Base-by-base conservation (phyloP, 2,797 vertebrate genomes). In the Strix occidentalis region DNA sequence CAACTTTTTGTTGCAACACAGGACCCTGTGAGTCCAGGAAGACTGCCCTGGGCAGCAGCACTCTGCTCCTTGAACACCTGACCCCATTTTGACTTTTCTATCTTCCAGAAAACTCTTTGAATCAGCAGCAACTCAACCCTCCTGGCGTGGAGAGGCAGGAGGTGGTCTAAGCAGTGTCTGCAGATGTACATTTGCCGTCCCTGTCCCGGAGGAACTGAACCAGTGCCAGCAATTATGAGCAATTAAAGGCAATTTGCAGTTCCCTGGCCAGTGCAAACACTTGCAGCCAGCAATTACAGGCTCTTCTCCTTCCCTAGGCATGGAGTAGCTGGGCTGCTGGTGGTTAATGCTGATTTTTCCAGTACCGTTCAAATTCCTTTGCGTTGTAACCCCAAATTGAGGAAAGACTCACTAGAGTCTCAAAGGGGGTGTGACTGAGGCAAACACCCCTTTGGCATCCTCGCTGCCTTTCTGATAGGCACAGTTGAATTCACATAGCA, bases 171-270 rank as follows among this genome's bases (percentile, higher is more conserved):
- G 72, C 58, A 17, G 41, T 2, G 53, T 2, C 84, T 81, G 93
- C 91, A 91, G 76, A 94, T 94, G 95, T 31, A 66, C 33, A 37
- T 53, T 81, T 65, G 51, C 28, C 0, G 50, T 94, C 94, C 65
- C 65, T 7, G 77, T 90, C 90, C 87, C 13, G 2, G 16, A 88
- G 77, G 87, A 96, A 69, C 83, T 88, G 96, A 95, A 90, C 45
- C 72, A 46, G 61, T 60, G 93, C 95, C 95, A 97, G 90, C 83
- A 96, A 95, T 97, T 95, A 95, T 76, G 65, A 90, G 83, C 85
- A 95, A 95, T 97, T 95, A 96, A 93, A 86, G 76, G 88, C 54
- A 95, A 91, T 97, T 93, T 95, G 69, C 79, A 58, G 65, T 91
- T 94, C 90, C 61, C 43, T 28, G 91, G 87, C 69, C 96, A 95